Percentiles rank a stretch among this genome's conserved stretches.
phyloP scores from a whole-genome alignment of 2,888 invertebrate species.

The Zhuqinia jingwanae region DNA sequence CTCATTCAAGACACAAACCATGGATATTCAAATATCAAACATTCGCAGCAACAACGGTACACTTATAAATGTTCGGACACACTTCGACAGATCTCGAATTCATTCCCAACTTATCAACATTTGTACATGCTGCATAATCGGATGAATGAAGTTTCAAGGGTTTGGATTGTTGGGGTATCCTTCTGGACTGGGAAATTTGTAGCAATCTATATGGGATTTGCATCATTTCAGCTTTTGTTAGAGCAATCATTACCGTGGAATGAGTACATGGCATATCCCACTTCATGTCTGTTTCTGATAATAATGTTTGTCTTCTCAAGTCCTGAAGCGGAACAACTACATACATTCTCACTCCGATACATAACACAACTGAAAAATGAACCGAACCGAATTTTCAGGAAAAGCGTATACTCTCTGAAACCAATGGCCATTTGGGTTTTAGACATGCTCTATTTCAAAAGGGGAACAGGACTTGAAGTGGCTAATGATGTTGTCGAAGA shows the following conservation, averaged over 20 bases:
- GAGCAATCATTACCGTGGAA: conserved; percentile 38
- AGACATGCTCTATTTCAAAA: conserved; percentile 7
- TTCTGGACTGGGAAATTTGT: conserved; percentile 38
- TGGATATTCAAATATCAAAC: background rate
- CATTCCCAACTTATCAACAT: background rate
- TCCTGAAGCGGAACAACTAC: conserved; percentile 15
- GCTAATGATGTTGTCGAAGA: background rate
- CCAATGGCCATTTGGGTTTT: conserved; percentile 2
- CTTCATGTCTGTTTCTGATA: conserved; percentile 7
- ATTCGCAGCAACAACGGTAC: background rate
- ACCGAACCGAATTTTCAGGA: background rate
- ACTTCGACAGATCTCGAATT: background rate
- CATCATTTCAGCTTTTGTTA: conserved; percentile 5
- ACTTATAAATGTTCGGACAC: background rate
- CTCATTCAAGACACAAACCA: background rate
- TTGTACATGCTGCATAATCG: conserved; percentile 8
- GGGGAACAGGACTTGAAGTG: conserved; percentile 13
- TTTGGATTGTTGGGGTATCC: conserved; percentile 38
- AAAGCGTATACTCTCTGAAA: background rate
- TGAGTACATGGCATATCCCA: conserved; percentile 53
- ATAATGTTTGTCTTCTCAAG: background rate
- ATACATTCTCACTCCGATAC: background rate
- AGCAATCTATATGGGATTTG: conserved; percentile 54
- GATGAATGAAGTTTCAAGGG: conserved; percentile 1
- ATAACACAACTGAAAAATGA: background rate